These are phyloP conservation scores for Drosophila picticornis DNA, from an alignment of 2,888 invertebrate genomes.

Conservation along the genomic window DNA sequence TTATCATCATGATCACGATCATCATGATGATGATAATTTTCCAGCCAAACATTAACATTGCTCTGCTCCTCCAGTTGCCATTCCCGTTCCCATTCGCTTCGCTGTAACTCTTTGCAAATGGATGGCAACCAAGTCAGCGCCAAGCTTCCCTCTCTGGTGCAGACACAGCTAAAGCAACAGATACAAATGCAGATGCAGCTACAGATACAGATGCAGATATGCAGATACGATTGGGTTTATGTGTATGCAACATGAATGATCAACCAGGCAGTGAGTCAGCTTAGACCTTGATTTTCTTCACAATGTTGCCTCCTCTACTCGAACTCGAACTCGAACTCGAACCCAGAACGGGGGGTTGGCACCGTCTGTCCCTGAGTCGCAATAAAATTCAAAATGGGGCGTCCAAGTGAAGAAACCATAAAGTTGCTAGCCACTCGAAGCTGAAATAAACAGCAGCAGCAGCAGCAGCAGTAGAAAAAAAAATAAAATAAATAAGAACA, in stretches of 20 bases:
- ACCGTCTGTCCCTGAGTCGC: background rate
- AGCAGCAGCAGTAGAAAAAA: background rate
- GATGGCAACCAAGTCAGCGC: slow-evolving; percentile 13
- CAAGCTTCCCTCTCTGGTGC: slow-evolving; percentile 46
- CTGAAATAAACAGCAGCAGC: slow-evolving; percentile 1
- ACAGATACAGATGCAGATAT: slow-evolving; percentile 16
- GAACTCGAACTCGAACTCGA: background rate
- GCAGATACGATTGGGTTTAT: background rate
- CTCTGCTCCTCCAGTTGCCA: slow-evolving; percentile 32
- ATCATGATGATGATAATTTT: slow-evolving; percentile 31
- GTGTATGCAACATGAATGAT: slow-evolving; percentile 68
- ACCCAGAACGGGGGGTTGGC: background rate
- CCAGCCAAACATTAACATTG: slow-evolving; percentile 53
- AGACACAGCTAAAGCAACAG: slow-evolving; percentile 18
- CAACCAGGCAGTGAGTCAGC: slow-evolving; percentile 48
- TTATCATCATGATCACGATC: background rate
- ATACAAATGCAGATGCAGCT: slow-evolving; percentile 11
- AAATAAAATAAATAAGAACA: background rate
- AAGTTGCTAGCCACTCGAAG: slow-evolving; percentile 16
- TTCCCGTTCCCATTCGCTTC: background rate
- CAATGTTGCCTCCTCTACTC: slow-evolving; percentile 1
- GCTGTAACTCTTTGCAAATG: slow-evolving; percentile 33
- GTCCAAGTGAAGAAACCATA: slow-evolving; percentile 32
- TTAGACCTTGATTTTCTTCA: slow-evolving; percentile 58
- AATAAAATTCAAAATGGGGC: slow-evolving; percentile 47